These are phyloP conservation scores for Argyresthia albistria DNA, from an alignment of 2,888 invertebrate species.

Conservation along the genomic window DNA sequence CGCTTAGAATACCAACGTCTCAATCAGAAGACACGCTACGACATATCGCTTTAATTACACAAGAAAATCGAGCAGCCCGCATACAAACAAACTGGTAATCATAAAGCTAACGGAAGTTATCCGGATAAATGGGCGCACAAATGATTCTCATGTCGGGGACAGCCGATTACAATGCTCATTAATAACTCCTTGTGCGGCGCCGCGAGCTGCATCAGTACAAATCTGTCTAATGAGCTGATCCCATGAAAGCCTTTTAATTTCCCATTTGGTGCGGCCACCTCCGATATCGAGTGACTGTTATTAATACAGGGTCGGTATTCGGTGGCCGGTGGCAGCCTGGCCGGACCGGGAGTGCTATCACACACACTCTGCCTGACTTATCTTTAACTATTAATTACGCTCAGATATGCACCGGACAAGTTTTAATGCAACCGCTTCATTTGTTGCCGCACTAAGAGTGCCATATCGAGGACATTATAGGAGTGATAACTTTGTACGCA, in stretches of 20 bases:
- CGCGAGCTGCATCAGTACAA: constrained; percentile 48
- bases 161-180: constrained; percentile 53
- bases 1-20: not conserved
- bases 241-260: constrained; percentile 70
- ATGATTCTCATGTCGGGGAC: constrained; percentile 43
- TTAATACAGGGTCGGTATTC: constrained; percentile 51
- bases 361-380: constrained; percentile 49
- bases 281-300: constrained; percentile 61
- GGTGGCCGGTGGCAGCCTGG: constrained; percentile 39
- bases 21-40: not conserved
- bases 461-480: constrained; percentile 57
- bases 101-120: constrained; percentile 21
- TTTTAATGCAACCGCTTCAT: constrained; percentile 72
- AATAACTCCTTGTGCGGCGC: constrained; percentile 59
- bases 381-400: constrained; percentile 67
- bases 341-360: constrained; percentile 23
- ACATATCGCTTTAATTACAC: not conserved
- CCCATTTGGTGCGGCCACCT: constrained; percentile 61
- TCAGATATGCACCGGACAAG: constrained; percentile 63
- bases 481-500: constrained; percentile 52
- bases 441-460: constrained; percentile 55
- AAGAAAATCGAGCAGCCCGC: not conserved
- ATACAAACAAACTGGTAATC: constrained; percentile 21
- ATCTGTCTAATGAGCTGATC: constrained; percentile 64
- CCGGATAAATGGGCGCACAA: constrained; percentile 44